Base-by-base conservation (phyloP, 2,888 invertebrate genomes). In the Conistra vaccinii region DNA sequence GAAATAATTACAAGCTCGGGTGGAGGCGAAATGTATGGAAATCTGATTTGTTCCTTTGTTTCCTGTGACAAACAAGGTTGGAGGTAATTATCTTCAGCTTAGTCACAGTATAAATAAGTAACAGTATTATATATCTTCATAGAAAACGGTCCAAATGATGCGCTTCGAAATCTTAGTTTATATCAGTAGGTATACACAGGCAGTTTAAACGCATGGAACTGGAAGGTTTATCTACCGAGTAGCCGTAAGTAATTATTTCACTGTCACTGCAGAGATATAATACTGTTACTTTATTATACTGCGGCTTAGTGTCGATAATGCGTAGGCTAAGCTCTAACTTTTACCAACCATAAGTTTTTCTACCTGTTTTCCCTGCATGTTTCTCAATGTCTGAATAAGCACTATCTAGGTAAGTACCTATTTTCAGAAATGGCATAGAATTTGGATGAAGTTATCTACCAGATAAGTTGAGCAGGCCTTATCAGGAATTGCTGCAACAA, bases 41-140 rank as follows among this genome's bases (percentile, higher is more conserved):
- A 55, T 69, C 17, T 1, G 35, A 51, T 67, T 70, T 67, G n/a
- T 39, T 5, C 7, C 7, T 7, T 69, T 69, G 35, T 66, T 66
- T 48, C 26, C 14, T 26, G 32, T 17, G 7, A 29, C 32, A 63
- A 69, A 63, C 4, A 65, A 48, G 32, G 20, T 14, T 35, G 12
- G 12, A 7, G 32, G 6, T 62, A 20, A 32, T 45, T 32, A 7
- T 60, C 23, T 26, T 17, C 9, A 20, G 42, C 4, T 42, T 42
- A 42, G 42, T 42, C 14, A 42, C 42, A 42, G 4, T 42, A 42
- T 14, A 42, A 42, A 42, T 42, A 42, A 14, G 4, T 14, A 42
- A 42, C 42, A 42, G 14, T 42, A 42, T 12, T 42, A 42, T 42
- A 42, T 14, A 14, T 14, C 42, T 42, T 42, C 42, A 42, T 42